Evolutionary conservation across 2,888 invertebrate species (phyloP).

Genomic region (Glyphotaelius pellucidus): DNA sequence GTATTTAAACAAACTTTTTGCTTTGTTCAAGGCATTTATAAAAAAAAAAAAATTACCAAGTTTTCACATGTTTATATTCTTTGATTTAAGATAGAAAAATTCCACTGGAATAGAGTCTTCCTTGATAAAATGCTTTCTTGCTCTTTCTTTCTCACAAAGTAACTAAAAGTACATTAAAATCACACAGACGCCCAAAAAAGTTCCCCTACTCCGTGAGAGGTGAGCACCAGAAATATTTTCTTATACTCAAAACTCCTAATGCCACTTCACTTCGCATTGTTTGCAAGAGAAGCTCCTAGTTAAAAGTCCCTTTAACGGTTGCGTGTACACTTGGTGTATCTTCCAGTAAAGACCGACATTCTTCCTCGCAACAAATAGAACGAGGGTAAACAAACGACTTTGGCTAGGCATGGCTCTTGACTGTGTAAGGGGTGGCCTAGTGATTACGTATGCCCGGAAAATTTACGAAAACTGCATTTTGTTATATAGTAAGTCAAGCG

Average conservation of each 20-base stretch:
- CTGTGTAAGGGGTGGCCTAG: not conserved
- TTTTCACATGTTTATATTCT: not conserved
- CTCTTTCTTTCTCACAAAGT: not conserved
- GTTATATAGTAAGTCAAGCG: too few species aligned
- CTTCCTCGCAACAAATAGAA: constrained; percentile 33
- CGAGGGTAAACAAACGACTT: constrained; percentile 41
- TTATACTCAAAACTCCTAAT: not conserved
- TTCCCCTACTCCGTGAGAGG: not conserved
- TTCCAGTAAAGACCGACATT: constrained; percentile 31
- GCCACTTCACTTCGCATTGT: constrained; percentile 10
- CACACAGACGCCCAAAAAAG: not conserved
- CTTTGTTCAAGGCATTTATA: too few species aligned
- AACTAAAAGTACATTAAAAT: not conserved
- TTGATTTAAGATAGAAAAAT: not conserved
- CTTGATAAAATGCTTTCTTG: too few species aligned
- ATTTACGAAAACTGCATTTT: not conserved
- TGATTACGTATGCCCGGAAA: not conserved
- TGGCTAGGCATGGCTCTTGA: not conserved
- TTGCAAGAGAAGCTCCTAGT: not conserved
- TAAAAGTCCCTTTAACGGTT: constrained; percentile 41
- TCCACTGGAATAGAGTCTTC: not conserved
- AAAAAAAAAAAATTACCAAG: not conserved
- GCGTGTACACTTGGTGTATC: constrained; percentile 25
- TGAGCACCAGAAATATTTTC: not conserved
- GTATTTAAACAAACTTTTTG: too few species aligned